Percentiles rank a stretch among this genome's conserved stretches.
These are phyloP conservation scores for Aphaenogaster ashmeadi DNA, from an alignment of 1,140 invertebrate species.

Conservation along the genomic window DNA sequence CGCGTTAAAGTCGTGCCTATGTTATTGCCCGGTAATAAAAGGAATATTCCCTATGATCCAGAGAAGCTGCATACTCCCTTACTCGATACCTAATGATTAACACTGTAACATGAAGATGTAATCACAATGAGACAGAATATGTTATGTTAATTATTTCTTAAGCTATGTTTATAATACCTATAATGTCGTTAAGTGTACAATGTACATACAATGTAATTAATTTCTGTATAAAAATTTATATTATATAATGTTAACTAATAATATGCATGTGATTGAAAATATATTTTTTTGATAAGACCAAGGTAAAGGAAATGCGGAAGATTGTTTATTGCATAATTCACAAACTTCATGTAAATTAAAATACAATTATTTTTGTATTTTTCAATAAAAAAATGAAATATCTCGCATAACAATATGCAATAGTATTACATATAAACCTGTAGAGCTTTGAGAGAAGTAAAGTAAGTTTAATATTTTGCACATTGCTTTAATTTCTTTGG, in stretches of 20 bases:
- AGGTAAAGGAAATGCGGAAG: neutral
- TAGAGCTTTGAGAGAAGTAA: neutral
- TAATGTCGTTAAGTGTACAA: neutral
- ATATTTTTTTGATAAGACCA: slow-evolving; percentile 26
- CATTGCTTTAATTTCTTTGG: no score
- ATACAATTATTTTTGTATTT: slow-evolving; percentile 8
- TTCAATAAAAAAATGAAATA: neutral
- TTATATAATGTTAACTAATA: neutral
- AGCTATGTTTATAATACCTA: neutral
- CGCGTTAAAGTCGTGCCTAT: slow-evolving; percentile 80
- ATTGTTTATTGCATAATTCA: neutral
- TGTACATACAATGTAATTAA: neutral
- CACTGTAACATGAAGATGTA: neutral
- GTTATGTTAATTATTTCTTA: neutral
- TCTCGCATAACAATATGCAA: neutral
- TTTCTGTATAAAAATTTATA: neutral
- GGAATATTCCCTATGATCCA: slow-evolving; percentile 78
- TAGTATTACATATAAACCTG: no score
- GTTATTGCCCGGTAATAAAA: slow-evolving; percentile 77
- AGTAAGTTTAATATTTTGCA: no score
- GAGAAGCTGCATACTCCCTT: slow-evolving; percentile 70
- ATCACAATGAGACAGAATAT: neutral
- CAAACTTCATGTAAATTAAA: neutral
- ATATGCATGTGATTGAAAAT: neutral
- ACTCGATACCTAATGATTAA: neutral